phyloP scores from a whole-genome alignment of 2,888 invertebrate species.

The Andrena haemorrhoa region DNA sequence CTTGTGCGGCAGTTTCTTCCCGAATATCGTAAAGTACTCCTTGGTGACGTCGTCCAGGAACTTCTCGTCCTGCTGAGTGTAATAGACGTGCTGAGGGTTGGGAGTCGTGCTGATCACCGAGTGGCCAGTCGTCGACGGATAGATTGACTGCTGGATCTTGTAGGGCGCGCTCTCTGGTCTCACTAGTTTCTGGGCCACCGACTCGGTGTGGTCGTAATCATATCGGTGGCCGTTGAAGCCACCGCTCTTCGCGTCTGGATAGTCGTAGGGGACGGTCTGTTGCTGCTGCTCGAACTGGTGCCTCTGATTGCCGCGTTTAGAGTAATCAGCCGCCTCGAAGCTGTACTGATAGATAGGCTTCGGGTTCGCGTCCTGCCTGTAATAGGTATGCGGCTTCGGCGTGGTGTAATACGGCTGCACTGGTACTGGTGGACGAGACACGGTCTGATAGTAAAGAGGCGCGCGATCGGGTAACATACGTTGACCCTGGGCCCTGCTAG shows the following conservation, averaged over 20 bases:
- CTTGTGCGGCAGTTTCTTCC: conserved; percentile 88
- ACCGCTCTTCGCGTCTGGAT: conserved; percentile 68
- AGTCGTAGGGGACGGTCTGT: conserved; percentile 72
- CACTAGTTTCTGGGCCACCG: conserved; percentile 51
- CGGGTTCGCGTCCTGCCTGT: conserved; percentile 79
- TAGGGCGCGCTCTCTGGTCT: conserved; percentile 47
- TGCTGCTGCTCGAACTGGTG: conserved; percentile 63
- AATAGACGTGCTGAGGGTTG: conserved; percentile 88
- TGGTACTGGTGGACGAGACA: conserved; percentile 66
- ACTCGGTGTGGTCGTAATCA: conserved; percentile 67
- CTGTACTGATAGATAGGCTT: conserved; percentile 91
- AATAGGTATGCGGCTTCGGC: conserved; percentile 66
- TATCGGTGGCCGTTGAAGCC: conserved; percentile 61
- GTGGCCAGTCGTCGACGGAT: conserved; percentile 79
- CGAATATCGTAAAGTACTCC: conserved; percentile 91
- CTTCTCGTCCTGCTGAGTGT: conserved; percentile 89
- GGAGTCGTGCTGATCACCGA: conserved; percentile 85
- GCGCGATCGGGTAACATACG: conserved; percentile 70
- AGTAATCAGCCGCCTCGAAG: conserved; percentile 88
- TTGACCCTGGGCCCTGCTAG: conserved; percentile 69
- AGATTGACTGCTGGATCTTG: conserved; percentile 54
- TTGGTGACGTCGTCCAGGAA: conserved; percentile 91
- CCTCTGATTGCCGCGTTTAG: conserved; percentile 65
- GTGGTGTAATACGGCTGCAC: conserved; percentile 76
- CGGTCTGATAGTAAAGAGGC: conserved; percentile 76